Base-by-base conservation (phyloP, 2,888 invertebrate species). In the Chirona hameri region DNA sequence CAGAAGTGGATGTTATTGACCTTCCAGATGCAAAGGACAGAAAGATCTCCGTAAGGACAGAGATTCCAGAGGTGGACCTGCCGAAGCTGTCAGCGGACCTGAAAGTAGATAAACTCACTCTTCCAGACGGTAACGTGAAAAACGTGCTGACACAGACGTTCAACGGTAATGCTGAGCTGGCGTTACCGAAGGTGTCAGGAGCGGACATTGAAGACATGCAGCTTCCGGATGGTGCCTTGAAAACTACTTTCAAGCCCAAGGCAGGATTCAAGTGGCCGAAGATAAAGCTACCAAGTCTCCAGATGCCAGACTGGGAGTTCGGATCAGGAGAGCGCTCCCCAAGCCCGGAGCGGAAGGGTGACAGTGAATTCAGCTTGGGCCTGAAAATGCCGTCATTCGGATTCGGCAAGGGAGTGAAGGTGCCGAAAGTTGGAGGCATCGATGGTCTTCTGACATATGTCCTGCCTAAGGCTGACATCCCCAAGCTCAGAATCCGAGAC, bases 311-410 rank as follows among this genome's bases (percentile, higher is more conserved):
- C 7, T 76, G 76, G 76, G 46, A 76, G 24, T 76, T 76, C 12
- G 46, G 76, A 7, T 46, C 76, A 0, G 39, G 46, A 3, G 24
- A 76, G 39, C 21, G 46, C 0, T 76, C 76, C 12, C 72, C 72
- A 14, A 72, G 72, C 15, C 46, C 39, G 7, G 76, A n/a, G 0
- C 14, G 39, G 46, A 76, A 76, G 24, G 76, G 46, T 7, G 80
- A 80, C 27, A 14, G 29, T n/a, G 80, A 80, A 14, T 80, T 80
- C 52, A 18, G 27, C 12, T 27, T 52, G 27, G 48, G 52, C 15
- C 14, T 80, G 18, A 80, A 80, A 18, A 80, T 80, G 80, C 80
- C 80, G 15, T 80, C 79, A 5, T 9, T 79, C 14, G 72, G 31
- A 18, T 31, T 72, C 21, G 72, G 72, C n/a, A 65, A 65, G 27